A percentile compares a stretch with the other conserved stretches of the same genome.
These are phyloP conservation scores for Ephydatia muelleri DNA, from an alignment of 37 sponge, comb jelly and placozoan species.

Conservation along the genomic window DNA sequence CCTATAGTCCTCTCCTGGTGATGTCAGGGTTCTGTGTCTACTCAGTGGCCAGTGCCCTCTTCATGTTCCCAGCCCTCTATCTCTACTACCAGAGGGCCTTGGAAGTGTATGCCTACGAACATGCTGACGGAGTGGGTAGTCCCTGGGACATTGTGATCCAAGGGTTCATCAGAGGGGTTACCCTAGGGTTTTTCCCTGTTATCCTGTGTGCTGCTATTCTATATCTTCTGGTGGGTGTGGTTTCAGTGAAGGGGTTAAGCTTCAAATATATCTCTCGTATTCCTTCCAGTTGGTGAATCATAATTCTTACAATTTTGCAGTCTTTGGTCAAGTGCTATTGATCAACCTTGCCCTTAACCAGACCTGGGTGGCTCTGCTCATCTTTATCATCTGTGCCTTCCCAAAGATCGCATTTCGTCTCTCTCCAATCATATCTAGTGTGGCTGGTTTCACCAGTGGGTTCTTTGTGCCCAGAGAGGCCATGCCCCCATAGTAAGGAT, in stretches of 20 bases:
- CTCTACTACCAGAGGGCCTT: conserved; percentile 42
- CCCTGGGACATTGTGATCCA: conserved; percentile 78
- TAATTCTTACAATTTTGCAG: conserved; percentile 18
- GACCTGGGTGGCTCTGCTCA: conserved; percentile 82
- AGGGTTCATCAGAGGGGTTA: conserved; percentile 72
- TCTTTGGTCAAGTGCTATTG: conserved; percentile 54
- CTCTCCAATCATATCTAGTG: conserved; percentile 73
- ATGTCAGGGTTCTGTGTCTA: conserved; percentile 76
- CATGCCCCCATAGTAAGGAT: conserved; percentile 60
- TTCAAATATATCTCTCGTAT: background rate
- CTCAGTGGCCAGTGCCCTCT: conserved; percentile 77
- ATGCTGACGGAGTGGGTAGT: conserved; percentile 75
- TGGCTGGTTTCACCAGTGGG: conserved; percentile 90
- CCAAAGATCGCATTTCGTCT: conserved; percentile 64
- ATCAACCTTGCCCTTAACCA: conserved; percentile 84
- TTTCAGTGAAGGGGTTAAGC: background rate
- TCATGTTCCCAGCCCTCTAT: conserved; percentile 83
- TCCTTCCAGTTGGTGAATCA: conserved; percentile 47
- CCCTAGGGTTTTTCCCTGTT: conserved; percentile 64
- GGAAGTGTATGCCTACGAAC: conserved; percentile 21
- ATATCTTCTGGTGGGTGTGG: conserved; percentile 68
- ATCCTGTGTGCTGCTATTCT: conserved; percentile 70
- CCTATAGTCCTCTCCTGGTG: conserved; percentile 24
- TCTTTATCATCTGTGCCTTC: conserved; percentile 61
- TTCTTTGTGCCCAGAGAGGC: conserved; percentile 77